phyloP scores from a whole-genome alignment of 92 coral and sea anemone genomes.

The Phenganax subtilis region DNA sequence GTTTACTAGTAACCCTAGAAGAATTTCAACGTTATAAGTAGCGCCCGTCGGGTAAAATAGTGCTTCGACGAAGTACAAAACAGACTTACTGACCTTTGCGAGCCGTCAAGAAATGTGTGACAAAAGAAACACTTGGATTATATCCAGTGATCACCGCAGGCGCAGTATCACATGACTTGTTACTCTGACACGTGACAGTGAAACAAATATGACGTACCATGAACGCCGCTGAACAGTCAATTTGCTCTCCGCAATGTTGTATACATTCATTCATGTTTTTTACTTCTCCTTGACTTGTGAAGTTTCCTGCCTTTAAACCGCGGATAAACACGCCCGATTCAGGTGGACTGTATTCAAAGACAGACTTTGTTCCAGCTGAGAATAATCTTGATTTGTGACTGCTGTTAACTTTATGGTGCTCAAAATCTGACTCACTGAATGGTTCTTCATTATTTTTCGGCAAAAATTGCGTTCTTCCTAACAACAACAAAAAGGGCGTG shows the following conservation, averaged over 20 bases:
- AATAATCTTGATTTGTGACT: too few species aligned
- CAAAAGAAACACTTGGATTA: slow-evolving; percentile 74
- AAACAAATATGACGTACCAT: slow-evolving; percentile 90
- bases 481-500: too few species aligned
- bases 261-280: slow-evolving; percentile 69
- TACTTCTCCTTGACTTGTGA: slow-evolving; percentile 67
- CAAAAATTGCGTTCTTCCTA: too few species aligned
- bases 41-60: too few species aligned
- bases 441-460: too few species aligned
- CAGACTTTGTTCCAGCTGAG: neutral
- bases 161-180: slow-evolving; percentile 64
- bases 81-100: too few species aligned
- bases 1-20: too few species aligned
- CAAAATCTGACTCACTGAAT: too few species aligned
- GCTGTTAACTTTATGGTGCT: too few species aligned
- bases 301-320: slow-evolving; percentile 77
- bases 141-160: slow-evolving; percentile 73
- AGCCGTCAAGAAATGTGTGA: slow-evolving; percentile 46
- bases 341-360: slow-evolving; percentile 62
- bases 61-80: too few species aligned
- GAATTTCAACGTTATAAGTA: too few species aligned
- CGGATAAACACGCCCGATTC: slow-evolving; percentile 62
- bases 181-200: slow-evolving; percentile 69
- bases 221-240: slow-evolving; percentile 77
- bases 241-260: slow-evolving; percentile 64